These are phyloP conservation scores for Menidia beryllina DNA, from an alignment of 2,113 vertebrate genomes.

Conservation along the genomic window DNA sequence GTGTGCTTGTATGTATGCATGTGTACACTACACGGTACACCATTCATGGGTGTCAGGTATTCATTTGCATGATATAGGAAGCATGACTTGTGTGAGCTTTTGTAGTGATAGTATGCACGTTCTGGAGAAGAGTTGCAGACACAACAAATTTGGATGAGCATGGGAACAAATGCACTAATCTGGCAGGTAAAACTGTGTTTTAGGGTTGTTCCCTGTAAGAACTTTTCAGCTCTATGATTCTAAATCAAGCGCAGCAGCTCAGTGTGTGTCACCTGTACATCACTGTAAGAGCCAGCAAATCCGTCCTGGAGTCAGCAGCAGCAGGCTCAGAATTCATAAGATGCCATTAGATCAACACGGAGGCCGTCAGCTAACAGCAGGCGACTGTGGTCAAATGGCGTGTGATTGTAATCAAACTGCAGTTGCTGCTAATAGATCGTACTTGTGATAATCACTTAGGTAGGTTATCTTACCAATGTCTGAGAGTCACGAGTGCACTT, in stretches of 20 bases:
- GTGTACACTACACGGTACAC: too few species aligned
- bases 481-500: constrained; percentile 14
- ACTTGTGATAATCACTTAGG: constrained; percentile 47
- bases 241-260: constrained; percentile 6
- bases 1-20: constrained; percentile 25
- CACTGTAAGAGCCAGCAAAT: constrained; percentile 24
- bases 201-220: too few species aligned
- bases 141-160: neutral
- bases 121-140: neutral
- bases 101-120: neutral
- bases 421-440: constrained; percentile 8
- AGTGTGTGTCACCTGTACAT: constrained; percentile 24
- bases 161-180: too few species aligned
- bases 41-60: constrained; percentile 25
- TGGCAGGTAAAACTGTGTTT: too few species aligned
- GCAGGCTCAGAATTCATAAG: constrained; percentile 37
- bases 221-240: neutral
- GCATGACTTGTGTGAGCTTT: neutral
- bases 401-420: constrained; percentile 60
- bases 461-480: constrained; percentile 30
- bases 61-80: constrained; percentile 33
- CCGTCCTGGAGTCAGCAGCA: constrained; percentile 42
- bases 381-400: constrained; percentile 57
- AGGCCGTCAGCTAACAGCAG: constrained; percentile 52
- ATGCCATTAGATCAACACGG: constrained; percentile 60